phyloP scores from a whole-genome alignment of 2,888 invertebrate species.

The Agrotis clavis region DNA sequence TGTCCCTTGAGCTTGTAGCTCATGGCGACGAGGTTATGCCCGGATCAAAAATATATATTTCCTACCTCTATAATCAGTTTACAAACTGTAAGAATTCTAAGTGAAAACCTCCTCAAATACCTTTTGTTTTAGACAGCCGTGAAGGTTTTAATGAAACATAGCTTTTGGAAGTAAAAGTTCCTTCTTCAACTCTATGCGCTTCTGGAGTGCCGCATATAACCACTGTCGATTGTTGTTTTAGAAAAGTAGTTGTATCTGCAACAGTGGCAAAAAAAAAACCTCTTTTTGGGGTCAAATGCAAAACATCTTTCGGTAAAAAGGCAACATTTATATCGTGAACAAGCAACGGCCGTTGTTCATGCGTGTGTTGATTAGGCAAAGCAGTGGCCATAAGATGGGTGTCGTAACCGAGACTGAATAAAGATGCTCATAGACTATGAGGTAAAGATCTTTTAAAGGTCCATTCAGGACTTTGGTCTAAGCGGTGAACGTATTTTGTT shows the following conservation, averaged over 20 bases:
- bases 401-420: no score
- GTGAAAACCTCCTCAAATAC: background rate
- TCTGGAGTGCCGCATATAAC: slow-evolving; percentile 33
- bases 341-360: no score
- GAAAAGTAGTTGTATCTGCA: slow-evolving; percentile 20
- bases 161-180: slow-evolving; percentile 29
- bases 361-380: no score
- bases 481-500: no score
- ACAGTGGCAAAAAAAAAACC: background rate
- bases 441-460: no score
- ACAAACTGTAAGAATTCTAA: background rate
- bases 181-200: slow-evolving; percentile 15
- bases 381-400: no score
- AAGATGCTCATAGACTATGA: no score
- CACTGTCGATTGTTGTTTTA: slow-evolving; percentile 56
- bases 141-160: slow-evolving; percentile 1
- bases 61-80: background rate
- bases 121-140: slow-evolving; percentile 17
- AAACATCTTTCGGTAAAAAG: background rate
- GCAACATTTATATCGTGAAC: no score
- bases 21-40: background rate
- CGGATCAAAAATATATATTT: no score
- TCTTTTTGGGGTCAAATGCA: no score
- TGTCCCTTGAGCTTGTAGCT: background rate
- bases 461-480: no score